These are phyloP conservation scores for Meghimatium bilineatum DNA, from an alignment of 2,888 invertebrate species.

Conservation along the genomic window DNA sequence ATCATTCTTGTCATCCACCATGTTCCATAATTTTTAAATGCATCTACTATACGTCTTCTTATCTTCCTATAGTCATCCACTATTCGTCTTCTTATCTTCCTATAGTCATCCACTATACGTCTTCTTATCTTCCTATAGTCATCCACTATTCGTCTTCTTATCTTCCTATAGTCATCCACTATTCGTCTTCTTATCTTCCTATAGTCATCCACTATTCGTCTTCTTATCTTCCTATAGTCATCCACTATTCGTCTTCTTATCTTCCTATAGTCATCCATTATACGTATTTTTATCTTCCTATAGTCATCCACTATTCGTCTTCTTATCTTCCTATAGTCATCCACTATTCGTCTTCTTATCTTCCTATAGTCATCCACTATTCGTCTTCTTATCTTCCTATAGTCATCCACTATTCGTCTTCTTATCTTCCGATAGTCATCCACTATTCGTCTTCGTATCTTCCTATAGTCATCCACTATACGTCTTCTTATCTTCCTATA, in stretches of 20 bases:
- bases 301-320: background rate
- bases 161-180: no score
- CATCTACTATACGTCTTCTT: background rate
- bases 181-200: no score
- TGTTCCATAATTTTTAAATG: background rate
- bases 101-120: no score
- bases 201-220: no score
- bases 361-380: background rate
- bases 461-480: background rate
- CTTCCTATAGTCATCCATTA: background rate
- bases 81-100: no score
- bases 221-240: no score
- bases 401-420: background rate
- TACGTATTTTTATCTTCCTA: background rate
- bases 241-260: no score
- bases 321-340: background rate
- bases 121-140: no score
- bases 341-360: background rate
- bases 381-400: background rate
- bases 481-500: no score
- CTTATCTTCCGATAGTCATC: background rate
- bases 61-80: no score
- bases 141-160: no score
- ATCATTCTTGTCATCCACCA: background rate
- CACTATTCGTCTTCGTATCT: background rate